Evolutionary conservation across 2,797 vertebrate species (phyloP), one percentile per base, ranked within the genome.

Genomic region (Percopsis omiscomaycus): DNA sequence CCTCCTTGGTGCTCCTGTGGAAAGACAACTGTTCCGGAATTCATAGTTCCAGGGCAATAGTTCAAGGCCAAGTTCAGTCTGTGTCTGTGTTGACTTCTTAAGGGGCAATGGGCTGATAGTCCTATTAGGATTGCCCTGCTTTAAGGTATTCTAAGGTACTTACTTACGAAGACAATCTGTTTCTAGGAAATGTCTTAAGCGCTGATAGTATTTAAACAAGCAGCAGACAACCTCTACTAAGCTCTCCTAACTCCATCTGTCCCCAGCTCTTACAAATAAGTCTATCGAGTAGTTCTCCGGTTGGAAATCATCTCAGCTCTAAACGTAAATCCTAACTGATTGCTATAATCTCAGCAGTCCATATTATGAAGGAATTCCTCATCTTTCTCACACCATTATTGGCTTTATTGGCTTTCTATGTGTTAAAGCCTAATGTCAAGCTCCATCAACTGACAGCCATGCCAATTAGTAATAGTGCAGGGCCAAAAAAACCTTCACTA

Each of bases 101-200:
- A 66, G 74, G 61, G 45, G 59, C 37, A 37, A 68, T 56, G 27
- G 71, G 63, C 70, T 74, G 59, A 62, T 22, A 83, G 84, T 83
- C 87, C 84, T 88, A 87, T 88, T 88, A 86, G 68, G 50, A 12
- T 59, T 70, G 61, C 58, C 70, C 28, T 62, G 73, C 81, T 81
- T 83, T 74, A 62, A 14, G 37, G 50, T 55, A 1, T 22, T 49
- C 68, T 89, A 87, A 89, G 83, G 83, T 88, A 84, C 85, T 89
- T 88, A 88, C 55, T 90, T 89, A 89, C 54, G 45, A 57, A 83
- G 81, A 66, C 85, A 89, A 87, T 91, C 87, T 86, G 84, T 80
- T 83, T 82, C 62, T 59, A 59, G 69, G 67, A 60, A 84, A 75
- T 73, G 85, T 61, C 70, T 89, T 85, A 86, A 76, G 84, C 86